These are phyloP conservation scores for Xylota segnis DNA, from an alignment of 2,888 invertebrate genomes.

Conservation along the genomic window DNA sequence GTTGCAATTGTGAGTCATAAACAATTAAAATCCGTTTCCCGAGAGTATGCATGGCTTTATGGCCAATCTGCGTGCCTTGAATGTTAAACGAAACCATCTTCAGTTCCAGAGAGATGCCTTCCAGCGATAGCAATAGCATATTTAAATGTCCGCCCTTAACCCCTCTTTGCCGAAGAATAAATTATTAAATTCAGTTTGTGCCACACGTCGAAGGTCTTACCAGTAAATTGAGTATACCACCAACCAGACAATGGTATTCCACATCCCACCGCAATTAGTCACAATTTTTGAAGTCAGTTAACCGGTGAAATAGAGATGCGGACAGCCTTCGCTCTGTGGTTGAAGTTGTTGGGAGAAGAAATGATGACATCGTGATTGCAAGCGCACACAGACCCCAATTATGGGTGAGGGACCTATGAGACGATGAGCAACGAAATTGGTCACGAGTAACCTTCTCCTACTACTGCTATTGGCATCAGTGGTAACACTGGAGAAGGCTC, in stretches of 20 bases:
- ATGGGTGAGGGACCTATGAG: constrained; percentile 46
- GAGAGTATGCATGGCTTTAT: constrained; percentile 2
- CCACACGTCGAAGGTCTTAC: constrained; percentile 34
- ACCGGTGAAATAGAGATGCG: constrained; percentile 16
- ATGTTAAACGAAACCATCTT: constrained; percentile 30
- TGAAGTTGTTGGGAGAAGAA: background rate
- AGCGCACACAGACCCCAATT: constrained; percentile 47
- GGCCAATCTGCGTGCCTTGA: constrained; percentile 27
- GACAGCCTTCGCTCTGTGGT: constrained; percentile 2
- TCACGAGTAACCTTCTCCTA: constrained; percentile 63
- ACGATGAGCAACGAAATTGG: constrained; percentile 50
- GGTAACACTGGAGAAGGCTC: constrained; percentile 29
- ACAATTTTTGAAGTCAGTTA: constrained; percentile 19
- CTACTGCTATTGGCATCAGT: background rate
- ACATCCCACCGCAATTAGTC: constrained; percentile 40
- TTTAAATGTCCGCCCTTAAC: background rate
- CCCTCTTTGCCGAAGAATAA: background rate
- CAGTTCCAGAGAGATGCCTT: constrained; percentile 20
- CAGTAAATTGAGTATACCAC: background rate
- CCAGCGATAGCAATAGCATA: constrained; percentile 22
- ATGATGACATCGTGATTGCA: constrained; percentile 35
- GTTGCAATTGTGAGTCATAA: constrained; percentile 47
- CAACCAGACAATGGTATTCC: constrained; percentile 19
- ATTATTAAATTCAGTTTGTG: constrained; percentile 34
- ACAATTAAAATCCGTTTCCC: constrained; percentile 16